Evolutionary conservation across 2,113 vertebrate species (phyloP), one percentile per base, ranked within the genome.

Genomic region (Coryphaenoides rupestris): DNA sequence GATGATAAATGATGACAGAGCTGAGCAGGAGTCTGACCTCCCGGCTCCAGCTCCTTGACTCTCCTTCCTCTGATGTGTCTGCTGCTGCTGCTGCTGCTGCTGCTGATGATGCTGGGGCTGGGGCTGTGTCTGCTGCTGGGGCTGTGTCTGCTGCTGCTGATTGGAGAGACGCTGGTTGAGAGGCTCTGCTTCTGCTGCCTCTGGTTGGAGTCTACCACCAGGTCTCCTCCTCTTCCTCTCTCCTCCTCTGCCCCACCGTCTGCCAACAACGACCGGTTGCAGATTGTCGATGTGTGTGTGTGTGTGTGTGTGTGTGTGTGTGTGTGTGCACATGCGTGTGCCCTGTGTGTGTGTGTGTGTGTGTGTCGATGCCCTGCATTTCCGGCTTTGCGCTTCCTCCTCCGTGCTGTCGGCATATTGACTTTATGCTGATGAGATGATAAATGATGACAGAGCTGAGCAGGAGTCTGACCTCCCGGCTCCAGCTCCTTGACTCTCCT

Each of bases 371-470:
- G 13, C 13, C n/a, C 21, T 55, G 2, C 16, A 58, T n/a, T 15
- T 66, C 56, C 47, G 49, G 24, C 63, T 70, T 19, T 40, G 40
- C 67, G 69, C 64, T 67, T 55, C 62, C 47, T 53, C 46, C 60
- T 71, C 7, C 16, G 50, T 59, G 55, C 60, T 53, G n/a, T n/a
- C 40, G 16, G 63, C 28, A 57, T 68, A 56, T 69, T 79, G 67
- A 77, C 72, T 74, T n/a, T 70, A 79, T 68, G 60, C 64, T 76
- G 72, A 75, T 72, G 72, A 77, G 63, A 80, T 75, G 75, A 72
- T 66, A 78, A 70, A 65, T 54, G 56, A 55, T 9, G 45, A 57
- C 46, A 68, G 54, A 58, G 26, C 49, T 5, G 6, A 68, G 61
- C 19, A 54, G 46, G 33, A 56, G 16, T 47, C 22, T 19, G 54